Evolutionary conservation across 2,797 vertebrate species (phyloP).

Genomic region (Oryzias dopingdopingensis): DNA sequence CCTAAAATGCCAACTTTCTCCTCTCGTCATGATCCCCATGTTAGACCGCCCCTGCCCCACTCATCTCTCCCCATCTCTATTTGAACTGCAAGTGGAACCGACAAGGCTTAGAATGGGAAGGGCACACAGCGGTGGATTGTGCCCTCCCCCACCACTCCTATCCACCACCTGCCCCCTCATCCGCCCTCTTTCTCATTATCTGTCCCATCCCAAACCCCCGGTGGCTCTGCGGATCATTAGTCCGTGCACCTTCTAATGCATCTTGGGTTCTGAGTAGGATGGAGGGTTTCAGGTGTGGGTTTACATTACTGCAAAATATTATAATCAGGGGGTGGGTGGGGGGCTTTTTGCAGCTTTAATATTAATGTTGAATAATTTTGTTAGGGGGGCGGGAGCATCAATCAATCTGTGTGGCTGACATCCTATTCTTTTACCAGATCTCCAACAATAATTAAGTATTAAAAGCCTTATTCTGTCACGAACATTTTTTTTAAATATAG

Average conservation of each 20-base stretch:
- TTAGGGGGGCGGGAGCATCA: constrained; percentile 41
- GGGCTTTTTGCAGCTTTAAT: constrained; percentile 32
- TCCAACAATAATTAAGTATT: constrained; percentile 59
- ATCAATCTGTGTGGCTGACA: constrained; percentile 31
- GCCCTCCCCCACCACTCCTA: constrained; percentile 58
- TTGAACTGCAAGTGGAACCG: constrained; percentile 64
- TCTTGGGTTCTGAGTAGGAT: too few species aligned
- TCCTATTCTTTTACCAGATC: constrained; percentile 34
- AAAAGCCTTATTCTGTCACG: constrained; percentile 46
- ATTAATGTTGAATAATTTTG: constrained; percentile 45
- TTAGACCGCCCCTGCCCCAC: constrained; percentile 47
- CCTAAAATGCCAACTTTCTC: constrained; percentile 58
- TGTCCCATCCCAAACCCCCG: constrained; percentile 41
- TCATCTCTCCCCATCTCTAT: constrained; percentile 55
- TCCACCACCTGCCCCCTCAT: constrained; percentile 69
- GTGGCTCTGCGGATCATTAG: constrained; percentile 41
- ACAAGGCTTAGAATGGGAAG: constrained; percentile 59
- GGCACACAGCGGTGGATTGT: constrained; percentile 64
- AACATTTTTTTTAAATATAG: constrained; percentile 20
- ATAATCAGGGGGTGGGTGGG: neutral
- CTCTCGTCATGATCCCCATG: constrained; percentile 61
- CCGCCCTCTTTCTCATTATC: constrained; percentile 57
- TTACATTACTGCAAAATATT: constrained; percentile 15
- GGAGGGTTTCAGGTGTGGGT: constrained; percentile 61
- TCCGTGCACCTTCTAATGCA: neutral